phyloP scores from a whole-genome alignment of 2,797 vertebrate genomes.

The Cynopterus sphinx region DNA sequence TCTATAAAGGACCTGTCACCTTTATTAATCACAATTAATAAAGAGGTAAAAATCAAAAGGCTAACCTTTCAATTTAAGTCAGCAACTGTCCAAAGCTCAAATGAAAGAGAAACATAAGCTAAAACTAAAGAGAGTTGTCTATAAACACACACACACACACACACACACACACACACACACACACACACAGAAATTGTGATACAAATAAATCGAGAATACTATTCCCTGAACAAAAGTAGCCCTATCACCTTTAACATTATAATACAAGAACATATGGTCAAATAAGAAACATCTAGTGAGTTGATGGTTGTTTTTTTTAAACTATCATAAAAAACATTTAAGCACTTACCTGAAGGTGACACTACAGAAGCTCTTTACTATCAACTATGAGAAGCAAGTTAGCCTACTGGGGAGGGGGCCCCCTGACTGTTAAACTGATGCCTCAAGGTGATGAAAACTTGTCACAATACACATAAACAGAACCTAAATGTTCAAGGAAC shows the following conservation, averaged over 20 bases:
- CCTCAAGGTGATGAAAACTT: conserved; percentile 44
- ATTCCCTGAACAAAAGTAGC: conserved; percentile 45
- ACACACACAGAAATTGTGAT: neutral
- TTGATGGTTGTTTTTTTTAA: neutral
- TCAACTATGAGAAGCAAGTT: conserved; percentile 44
- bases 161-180: conserved; percentile 45
- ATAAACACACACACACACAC: conserved; percentile 43
- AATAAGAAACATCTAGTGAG: neutral
- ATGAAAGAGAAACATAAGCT: conserved; percentile 43
- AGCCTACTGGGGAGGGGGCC: neutral
- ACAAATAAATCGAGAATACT: conserved; percentile 52
- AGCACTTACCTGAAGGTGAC: neutral
- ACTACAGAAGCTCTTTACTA: neutral
- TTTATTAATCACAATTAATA: conserved; percentile 41
- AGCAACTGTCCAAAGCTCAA: conserved; percentile 38
- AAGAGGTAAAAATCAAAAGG: conserved; percentile 43
- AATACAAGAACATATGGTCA: conserved; percentile 15
- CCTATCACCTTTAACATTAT: conserved; percentile 25
- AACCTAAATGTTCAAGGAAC: conserved; percentile 46
- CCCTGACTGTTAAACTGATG: conserved; percentile 44
- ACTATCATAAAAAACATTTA: neutral
- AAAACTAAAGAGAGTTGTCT: conserved; percentile 24
- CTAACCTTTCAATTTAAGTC: neutral
- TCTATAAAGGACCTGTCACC: conserved; percentile 20
- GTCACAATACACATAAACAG: neutral